Conservation (phyloP, 2,797 vertebrate genomes). For the Leptatherina wallacei region DNA sequence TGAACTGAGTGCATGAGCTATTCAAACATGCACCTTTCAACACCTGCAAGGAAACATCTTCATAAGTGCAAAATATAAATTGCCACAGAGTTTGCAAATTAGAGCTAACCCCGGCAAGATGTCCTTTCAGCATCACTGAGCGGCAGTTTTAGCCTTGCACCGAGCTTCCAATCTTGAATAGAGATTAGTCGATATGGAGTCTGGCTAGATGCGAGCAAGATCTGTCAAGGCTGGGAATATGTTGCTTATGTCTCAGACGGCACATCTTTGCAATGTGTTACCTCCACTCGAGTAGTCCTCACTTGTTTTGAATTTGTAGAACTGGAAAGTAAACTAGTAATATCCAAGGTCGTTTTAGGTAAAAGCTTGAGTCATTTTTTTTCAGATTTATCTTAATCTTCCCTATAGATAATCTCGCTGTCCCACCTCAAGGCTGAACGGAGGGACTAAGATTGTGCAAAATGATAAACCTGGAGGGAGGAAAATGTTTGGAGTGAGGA, state of each 20-base stretch:
- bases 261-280: slow-evolving; percentile 12
- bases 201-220: slow-evolving; percentile 42
- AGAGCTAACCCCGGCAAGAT: slow-evolving; percentile 51
- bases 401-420: slow-evolving; percentile 59
- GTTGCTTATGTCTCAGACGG: slow-evolving; percentile 32
- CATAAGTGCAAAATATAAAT: slow-evolving; percentile 49
- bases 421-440: slow-evolving; percentile 49
- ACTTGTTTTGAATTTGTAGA: slow-evolving; percentile 53
- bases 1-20: slow-evolving; percentile 37
- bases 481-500: slow-evolving; percentile 56
- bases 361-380: slow-evolving; percentile 52
- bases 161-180: slow-evolving; percentile 58
- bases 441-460: slow-evolving; percentile 68
- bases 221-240: slow-evolving; percentile 43
- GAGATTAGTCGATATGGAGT: slow-evolving; percentile 50
- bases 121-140: slow-evolving; percentile 46
- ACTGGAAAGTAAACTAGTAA: slow-evolving; percentile 54
- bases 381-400: slow-evolving; percentile 58
- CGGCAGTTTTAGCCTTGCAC: slow-evolving; percentile 51
- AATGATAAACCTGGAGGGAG: slow-evolving; percentile 73
- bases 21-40: slow-evolving; percentile 55
- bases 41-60: slow-evolving; percentile 41
- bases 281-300: slow-evolving; percentile 11
- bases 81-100: slow-evolving; percentile 47
- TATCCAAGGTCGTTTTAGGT: slow-evolving; percentile 53